Base-by-base conservation (phyloP, 2,113 vertebrate species). In the Pao palembangensis region DNA sequence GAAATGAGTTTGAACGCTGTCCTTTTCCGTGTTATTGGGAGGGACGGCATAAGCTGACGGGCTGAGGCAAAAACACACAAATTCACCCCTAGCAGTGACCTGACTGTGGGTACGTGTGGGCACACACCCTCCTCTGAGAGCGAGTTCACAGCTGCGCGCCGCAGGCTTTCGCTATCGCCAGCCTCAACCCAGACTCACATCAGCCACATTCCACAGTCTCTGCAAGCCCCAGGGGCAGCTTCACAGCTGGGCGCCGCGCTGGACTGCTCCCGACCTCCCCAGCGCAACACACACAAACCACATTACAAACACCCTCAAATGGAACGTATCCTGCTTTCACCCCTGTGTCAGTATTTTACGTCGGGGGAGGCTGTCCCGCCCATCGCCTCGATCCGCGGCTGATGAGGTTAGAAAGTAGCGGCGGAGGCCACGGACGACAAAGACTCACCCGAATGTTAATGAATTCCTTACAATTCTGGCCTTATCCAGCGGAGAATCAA, bases 141-240 rank as follows among this genome's bases (percentile, higher is more conserved):
- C 55, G 23, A 4, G 61, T 68, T 79, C 70, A 71, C 88, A 89
- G 84, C 83, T 88, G 83, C 76, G 44, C 20, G 71, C 82, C 81
- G 47, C 13, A 0, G 67, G 79, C 72, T 51, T 58, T 67, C 34
- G 58, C 75, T 76, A 66, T 80, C 79, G 78, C 11, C 73, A 64
- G 77, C 73, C 64, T 67, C 42, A 81, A 75, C 58, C 67, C 69
- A 79, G 61, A 78, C 67, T 79, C 76, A 54, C 81, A 70, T 85
- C 73, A 84, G 64, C 76, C 70, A 49, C 85, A 88, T 87, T 86
- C 87, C 84, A 74, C 66, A 75, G 79, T 58, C 77, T 66, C 76
- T 66, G 38, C n/a, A 52, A 75, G 63, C 73, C 76, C 83, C 63
- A 18, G 53, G 74, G 80, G 63, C 50, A 64, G 69, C 59, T 63